phyloP scores from a whole-genome alignment of 53 echinoderm and acorn worm genomes.

The Crossaster papposus region DNA sequence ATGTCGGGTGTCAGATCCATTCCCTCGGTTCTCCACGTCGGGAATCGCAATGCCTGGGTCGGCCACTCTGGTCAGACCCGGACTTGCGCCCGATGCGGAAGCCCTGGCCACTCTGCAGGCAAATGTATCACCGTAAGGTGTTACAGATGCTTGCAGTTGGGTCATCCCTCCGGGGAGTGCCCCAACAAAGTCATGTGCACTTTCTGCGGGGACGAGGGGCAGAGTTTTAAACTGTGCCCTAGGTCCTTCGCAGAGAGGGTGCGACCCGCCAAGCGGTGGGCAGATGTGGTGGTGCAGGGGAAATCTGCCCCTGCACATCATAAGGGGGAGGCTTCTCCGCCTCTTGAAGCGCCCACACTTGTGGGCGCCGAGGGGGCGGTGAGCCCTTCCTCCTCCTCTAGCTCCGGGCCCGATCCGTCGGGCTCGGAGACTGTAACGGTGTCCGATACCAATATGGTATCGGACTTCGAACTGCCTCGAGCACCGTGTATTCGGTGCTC shows the following conservation, averaged over 20 bases:
- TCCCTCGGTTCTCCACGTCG: conserved; percentile 41
- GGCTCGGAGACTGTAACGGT: not conserved
- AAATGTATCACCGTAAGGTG: conserved; percentile 9
- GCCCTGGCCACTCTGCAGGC: conserved; percentile 10
- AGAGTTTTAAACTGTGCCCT: not conserved
- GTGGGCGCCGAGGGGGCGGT: not conserved
- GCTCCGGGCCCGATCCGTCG: not conserved
- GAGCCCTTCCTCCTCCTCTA: not conserved
- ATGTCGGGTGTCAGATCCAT: conserved; percentile 9
- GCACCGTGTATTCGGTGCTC: not conserved
- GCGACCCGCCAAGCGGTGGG: not conserved
- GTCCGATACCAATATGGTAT: not conserved
- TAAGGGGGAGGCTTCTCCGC: not conserved
- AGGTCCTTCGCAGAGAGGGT: not conserved
- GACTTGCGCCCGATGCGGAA: conserved; percentile 45
- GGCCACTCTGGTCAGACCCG: conserved; percentile 32
- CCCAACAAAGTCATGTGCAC: not conserved
- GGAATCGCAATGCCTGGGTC: conserved; percentile 35
- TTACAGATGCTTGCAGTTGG: conserved; percentile 34
- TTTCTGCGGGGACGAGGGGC: not conserved
- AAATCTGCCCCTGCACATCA: not conserved
- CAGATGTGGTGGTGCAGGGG: not conserved
- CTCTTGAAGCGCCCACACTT: not conserved
- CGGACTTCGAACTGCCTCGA: not conserved
- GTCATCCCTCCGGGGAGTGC: not conserved